Evolutionary conservation across 1,140 invertebrate genomes (phyloP), one percentile per base, ranked within the genome.

Genomic region (Helicorthomorpha holstii): DNA sequence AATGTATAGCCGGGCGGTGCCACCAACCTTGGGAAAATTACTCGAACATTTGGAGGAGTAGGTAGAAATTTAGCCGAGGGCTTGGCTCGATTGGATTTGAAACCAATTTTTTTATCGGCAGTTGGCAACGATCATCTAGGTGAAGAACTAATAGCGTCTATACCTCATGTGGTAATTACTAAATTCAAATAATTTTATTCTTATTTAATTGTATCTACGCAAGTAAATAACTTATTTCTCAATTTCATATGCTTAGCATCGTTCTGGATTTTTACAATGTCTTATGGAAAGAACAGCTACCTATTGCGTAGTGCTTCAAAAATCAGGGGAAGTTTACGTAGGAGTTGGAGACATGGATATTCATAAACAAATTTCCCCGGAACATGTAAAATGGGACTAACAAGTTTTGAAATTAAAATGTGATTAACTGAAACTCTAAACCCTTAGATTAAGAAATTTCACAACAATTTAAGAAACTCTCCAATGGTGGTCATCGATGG

Each of bases 1-100:
- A 34, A 34, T 34, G 7, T 45, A 19, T 22, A 85, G 78, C 59
- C 81, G 29, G 79, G 89, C 63, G 85, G 86, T 2, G 74, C 80
- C 54, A 89, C 83, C n/a, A 78, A 87, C 59, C 60, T 63, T 1
- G 79, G 80, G 10, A 65, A 67, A 50, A 76, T 79, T 43, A 67
- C 69, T n/a, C 71, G 75, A 52, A 74, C 73, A 41, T 77, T 75
- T 14, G 92, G 91, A 2, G 91, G 92, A 12, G 93, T 97, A 0
- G 92, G 77, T 0, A 73, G 90, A 27, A 97, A 96, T 62, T 72
- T 95, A n/a, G 83, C 85, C 0, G 86, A 92, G 57, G 82, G 83
- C 44, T 67, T 96, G 7, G 72, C 73, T 49, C 78, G 82, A 57
- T 70, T 95, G 3, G 78, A 79, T 21, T 71, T 67, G 25, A 55